These are phyloP conservation scores for Eupsilia transversa DNA, from an alignment of 2,888 invertebrate genomes.

Conservation along the genomic window DNA sequence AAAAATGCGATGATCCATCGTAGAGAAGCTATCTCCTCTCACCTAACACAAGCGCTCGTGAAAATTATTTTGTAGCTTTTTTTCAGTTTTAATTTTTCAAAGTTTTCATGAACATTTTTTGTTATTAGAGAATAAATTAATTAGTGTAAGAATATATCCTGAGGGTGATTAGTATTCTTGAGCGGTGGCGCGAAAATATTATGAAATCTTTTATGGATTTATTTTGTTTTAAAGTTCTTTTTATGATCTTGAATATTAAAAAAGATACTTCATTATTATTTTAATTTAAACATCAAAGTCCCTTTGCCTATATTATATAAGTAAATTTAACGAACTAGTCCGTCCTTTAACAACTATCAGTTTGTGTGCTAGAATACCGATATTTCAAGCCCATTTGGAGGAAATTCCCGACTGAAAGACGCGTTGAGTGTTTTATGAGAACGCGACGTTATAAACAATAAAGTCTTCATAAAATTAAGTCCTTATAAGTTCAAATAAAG, in stretches of 20 bases:
- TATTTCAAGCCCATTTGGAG: not conserved
- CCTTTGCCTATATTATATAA: not conserved
- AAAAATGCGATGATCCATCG: conserved; percentile 63
- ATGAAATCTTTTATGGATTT: conserved; percentile 27
- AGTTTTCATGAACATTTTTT: conserved; percentile 56
- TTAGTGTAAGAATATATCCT: conserved; percentile 53
- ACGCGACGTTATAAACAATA: not conserved
- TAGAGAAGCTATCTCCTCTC: conserved; percentile 62
- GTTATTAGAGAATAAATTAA: conserved; percentile 56
- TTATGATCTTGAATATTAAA: conserved; percentile 18
- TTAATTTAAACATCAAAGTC: not conserved
- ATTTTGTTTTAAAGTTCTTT: conserved; percentile 25
- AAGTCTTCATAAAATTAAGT: conserved; percentile 5
- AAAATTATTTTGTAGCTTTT: conserved; percentile 57
- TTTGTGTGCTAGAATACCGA: not conserved
- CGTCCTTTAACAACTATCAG: not conserved
- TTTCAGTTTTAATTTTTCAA: conserved; percentile 57
- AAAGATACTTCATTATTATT: not conserved
- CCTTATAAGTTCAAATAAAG: not conserved
- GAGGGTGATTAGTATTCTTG: conserved; percentile 40
- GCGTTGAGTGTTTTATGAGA: conserved; percentile 21
- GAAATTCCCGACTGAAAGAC: not conserved
- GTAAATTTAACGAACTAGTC: not conserved
- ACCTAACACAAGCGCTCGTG: conserved; percentile 54
- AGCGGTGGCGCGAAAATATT: conserved; percentile 27